Conservation (phyloP, 2,113 vertebrate genomes). For the Reinhardtius hippoglossoides region DNA sequence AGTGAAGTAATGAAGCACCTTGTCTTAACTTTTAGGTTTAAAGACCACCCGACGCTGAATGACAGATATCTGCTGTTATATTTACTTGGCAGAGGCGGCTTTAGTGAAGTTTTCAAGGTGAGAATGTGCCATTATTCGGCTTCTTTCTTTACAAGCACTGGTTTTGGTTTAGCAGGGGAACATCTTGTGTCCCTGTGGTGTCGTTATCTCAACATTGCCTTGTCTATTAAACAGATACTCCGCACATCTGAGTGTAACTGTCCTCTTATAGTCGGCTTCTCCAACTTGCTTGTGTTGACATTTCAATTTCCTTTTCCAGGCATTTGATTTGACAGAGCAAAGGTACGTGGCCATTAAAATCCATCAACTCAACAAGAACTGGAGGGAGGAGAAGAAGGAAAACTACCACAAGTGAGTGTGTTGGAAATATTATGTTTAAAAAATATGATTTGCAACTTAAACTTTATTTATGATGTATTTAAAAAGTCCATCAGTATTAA, state of each 20-base stretch:
- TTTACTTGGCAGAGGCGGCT: conserved; percentile 94
- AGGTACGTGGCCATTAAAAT: conserved; percentile 98
- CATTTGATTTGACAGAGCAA: conserved; percentile 96
- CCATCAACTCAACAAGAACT: conserved; percentile 98
- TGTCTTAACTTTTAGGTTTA: conserved; percentile 85
- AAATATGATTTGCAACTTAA: not conserved
- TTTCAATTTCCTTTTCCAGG: conserved; percentile 75
- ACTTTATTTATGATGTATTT: not conserved
- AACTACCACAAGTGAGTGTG: conserved; percentile 93
- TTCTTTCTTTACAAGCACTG: not conserved
- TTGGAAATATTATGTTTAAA: not conserved
- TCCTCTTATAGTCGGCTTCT: not conserved
- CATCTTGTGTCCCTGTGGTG: too few species aligned
- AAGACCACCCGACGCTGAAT: conserved; percentile 96
- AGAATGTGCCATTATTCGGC: conserved; percentile 20
- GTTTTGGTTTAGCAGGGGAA: too few species aligned
- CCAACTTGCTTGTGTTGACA: not conserved
- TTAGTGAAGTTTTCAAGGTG: conserved; percentile 98
- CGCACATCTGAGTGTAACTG: not conserved
- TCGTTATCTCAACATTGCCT: not conserved
- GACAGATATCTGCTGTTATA: conserved; percentile 94
- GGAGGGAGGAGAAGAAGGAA: conserved; percentile 97
- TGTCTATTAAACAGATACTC: not conserved
- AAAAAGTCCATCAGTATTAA: not conserved
- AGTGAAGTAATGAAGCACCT: not conserved